Evolutionary conservation across 2,113 vertebrate genomes (phyloP).

Genomic region (Sminthopsis crassicaudata): DNA sequence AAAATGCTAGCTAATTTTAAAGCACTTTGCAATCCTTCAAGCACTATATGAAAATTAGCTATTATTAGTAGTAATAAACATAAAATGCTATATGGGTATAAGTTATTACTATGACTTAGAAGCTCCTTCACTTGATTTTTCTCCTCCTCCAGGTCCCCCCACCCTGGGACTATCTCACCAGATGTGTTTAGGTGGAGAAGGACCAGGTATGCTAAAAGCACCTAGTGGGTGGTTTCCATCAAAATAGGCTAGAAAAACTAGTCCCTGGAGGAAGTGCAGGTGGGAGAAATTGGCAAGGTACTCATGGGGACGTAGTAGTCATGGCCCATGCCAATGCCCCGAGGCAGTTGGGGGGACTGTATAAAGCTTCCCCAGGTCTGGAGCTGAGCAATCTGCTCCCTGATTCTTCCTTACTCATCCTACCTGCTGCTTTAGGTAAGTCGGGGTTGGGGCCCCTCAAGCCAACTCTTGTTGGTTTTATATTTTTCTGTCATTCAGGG

Average conservation of each 20-base stretch:
- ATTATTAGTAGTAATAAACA: not conserved
- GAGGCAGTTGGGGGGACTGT: slow-evolving; percentile 30
- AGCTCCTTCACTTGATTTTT: not conserved
- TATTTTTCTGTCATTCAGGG: slow-evolving; percentile 43
- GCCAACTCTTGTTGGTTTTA: not conserved
- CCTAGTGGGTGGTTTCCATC: slow-evolving; percentile 58
- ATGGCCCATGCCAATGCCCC: slow-evolving; percentile 36
- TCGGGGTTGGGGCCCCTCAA: not conserved
- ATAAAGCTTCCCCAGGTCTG: slow-evolving; percentile 14
- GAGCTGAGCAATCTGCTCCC: not conserved
- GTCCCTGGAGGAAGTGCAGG: slow-evolving; percentile 58
- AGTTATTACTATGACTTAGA: not conserved
- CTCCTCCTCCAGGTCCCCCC: not conserved
- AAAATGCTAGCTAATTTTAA: not conserved
- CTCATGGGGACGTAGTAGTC: slow-evolving; percentile 37
- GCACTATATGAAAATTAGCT: not conserved
- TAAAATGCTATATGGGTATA: not conserved
- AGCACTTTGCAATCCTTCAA: not conserved
- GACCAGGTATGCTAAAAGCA: not conserved
- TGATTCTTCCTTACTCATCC: not conserved
- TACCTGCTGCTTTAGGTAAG: slow-evolving; percentile 3
- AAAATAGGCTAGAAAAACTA: slow-evolving; percentile 58
- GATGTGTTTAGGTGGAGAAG: not conserved
- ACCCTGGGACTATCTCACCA: not conserved
- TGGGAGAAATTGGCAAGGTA: slow-evolving; percentile 67